phyloP scores from a whole-genome alignment of 2,113 vertebrate genomes.

The Geococcyx californianus region DNA sequence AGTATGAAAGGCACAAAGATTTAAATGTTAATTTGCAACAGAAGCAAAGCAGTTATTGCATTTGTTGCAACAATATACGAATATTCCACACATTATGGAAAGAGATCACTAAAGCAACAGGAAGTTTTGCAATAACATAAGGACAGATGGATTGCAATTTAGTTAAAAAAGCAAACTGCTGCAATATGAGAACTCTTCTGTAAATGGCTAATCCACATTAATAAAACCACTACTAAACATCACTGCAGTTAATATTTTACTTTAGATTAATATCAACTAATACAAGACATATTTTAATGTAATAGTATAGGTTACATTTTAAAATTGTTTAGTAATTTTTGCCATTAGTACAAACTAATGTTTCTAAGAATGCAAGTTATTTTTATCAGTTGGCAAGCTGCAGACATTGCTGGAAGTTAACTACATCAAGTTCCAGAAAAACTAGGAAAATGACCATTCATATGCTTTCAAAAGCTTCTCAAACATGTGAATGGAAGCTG shows the following conservation, averaged over 20 bases:
- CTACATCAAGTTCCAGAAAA: neutral
- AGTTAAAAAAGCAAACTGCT: neutral
- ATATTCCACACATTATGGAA: neutral
- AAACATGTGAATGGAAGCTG: neutral
- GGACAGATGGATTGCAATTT: neutral
- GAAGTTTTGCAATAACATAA: neutral
- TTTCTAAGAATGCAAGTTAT: slow-evolving; percentile 46
- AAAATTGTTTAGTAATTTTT: neutral
- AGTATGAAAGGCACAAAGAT: neutral
- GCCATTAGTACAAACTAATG: neutral
- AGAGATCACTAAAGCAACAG: neutral
- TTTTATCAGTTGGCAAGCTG: slow-evolving; percentile 42
- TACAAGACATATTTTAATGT: neutral
- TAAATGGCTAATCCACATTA: neutral
- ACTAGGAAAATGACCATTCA: slow-evolving; percentile 16
- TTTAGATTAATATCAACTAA: neutral
- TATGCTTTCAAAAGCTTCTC: neutral
- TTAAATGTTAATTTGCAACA: neutral
- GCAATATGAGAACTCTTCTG: neutral
- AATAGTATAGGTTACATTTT: neutral
- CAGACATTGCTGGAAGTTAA: slow-evolving; percentile 5
- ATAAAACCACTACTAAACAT: neutral
- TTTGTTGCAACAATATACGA: neutral
- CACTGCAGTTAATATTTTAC: neutral
- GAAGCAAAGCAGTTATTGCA: neutral